Evolutionary conservation across 1,140 invertebrate genomes (phyloP), one percentile per base, ranked within the genome.

Genomic region (Bactericera cockerelli): DNA sequence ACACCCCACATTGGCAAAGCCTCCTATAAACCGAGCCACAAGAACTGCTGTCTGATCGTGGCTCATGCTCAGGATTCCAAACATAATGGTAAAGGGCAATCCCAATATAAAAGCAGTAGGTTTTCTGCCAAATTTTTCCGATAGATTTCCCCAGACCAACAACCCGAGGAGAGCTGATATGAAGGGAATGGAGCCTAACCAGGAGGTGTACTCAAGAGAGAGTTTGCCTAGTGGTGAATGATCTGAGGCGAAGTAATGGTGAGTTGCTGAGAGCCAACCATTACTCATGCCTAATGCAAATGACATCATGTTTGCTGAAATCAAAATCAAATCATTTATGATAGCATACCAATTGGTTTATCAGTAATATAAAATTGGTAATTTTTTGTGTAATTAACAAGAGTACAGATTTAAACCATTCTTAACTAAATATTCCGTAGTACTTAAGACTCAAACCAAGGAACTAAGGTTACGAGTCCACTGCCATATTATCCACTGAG

Each of bases 71-170:
- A 49, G 42, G 8, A 49, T 3, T 19, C 4, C n/a, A 16, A 10
- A 49, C 42, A 49, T 49, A 16, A 49, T 49, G 8, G 42, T 49
- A n/a, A 19, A 49, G 19, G 42, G 42, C 8, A 49, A 49, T 49
- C 42, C 42, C 22, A 49, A n/a, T 19, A 49, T 22, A 16, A 49
- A 22, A 19, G 8, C 42, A 19, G 42, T 49, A 19, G 22, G n/a
- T 49, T 49, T 49, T 8, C 42, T 16, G 22, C 42, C 42, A 49
- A 19, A n/a, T 49, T n/a, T 49, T 49, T 49, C 42, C 4, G 42
- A 49, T 49, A 49, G 42, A 49, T 49, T 49, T 6, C 42, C 42
- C 42, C 42, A 49, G n/a, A 49, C 22, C 4, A 49, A 49, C n/a
- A 49, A 22, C 3, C 42, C 42, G 4, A 49, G 42, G n/a, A 49